Conservation (phyloP, 1,140 invertebrate species). For the Plutomurus gul region DNA sequence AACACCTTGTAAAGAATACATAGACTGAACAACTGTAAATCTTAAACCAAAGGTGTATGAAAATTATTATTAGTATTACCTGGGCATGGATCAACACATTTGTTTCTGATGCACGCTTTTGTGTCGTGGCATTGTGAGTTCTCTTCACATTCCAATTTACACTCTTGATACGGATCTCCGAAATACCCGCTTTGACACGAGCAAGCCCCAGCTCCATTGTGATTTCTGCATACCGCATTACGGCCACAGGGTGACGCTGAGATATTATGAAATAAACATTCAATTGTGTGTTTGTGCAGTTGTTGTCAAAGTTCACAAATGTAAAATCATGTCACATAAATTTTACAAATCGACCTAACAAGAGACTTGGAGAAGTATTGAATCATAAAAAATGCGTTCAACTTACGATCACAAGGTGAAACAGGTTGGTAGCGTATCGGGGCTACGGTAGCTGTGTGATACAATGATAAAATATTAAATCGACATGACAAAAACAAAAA, state of each 20-base stretch:
- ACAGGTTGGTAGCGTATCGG: too few relatives aligned
- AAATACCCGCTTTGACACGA: constrained; percentile 65
- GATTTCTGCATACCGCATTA: constrained; percentile 57
- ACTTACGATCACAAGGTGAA: too few relatives aligned
- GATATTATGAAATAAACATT: constrained; percentile 74
- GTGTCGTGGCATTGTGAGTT: constrained; percentile 68
- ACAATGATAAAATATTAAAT: too few relatives aligned
- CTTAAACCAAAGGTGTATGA: not conserved
- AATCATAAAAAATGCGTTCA: too few relatives aligned
- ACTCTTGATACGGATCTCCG: constrained; percentile 73
- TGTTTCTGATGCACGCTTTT: constrained; percentile 72
- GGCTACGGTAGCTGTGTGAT: too few relatives aligned
- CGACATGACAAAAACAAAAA: too few relatives aligned
- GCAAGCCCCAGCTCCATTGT: constrained; percentile 58
- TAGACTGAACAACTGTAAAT: not conserved
- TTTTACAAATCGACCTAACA: constrained; percentile 54
- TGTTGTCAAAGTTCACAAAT: constrained; percentile 69
- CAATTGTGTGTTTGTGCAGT: constrained; percentile 63
- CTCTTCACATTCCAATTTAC: constrained; percentile 68
- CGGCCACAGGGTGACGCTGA: constrained; percentile 55
- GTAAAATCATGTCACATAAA: constrained; percentile 13
- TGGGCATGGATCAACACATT: constrained; percentile 78
- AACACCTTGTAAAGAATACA: not conserved
- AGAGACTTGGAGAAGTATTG: too few relatives aligned
- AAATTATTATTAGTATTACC: constrained; percentile 56